Evolutionary conservation across 2,888 invertebrate genomes (phyloP).

Genomic region (Microplitis manilae): DNA sequence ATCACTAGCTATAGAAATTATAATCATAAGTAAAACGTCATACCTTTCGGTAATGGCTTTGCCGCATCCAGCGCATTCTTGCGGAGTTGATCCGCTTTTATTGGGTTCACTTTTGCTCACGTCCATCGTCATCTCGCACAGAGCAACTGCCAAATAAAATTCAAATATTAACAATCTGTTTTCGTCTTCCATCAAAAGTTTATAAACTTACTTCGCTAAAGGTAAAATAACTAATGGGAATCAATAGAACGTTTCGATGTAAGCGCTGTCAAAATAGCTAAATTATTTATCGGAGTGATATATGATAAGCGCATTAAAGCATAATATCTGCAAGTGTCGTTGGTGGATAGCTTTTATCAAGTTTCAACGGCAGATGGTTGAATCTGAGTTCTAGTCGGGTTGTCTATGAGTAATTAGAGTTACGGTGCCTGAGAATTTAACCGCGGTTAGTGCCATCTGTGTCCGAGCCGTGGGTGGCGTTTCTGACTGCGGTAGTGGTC

Average conservation of each 20-base stretch:
- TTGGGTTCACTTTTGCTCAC: slow-evolving; percentile 66
- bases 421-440: slow-evolving; percentile 71
- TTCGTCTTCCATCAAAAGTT: not conserved
- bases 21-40: slow-evolving; percentile 41
- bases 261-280: not conserved
- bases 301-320: not conserved
- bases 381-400: slow-evolving; percentile 62
- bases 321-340: slow-evolving; percentile 11
- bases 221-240: not conserved
- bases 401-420: slow-evolving; percentile 72
- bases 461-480: slow-evolving; percentile 60
- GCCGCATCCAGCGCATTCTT: slow-evolving; percentile 89
- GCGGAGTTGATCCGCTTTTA: slow-evolving; percentile 70
- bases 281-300: not conserved
- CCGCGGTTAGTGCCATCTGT: slow-evolving; percentile 71
- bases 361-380: slow-evolving; percentile 69
- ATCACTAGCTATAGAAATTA: not conserved
- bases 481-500: slow-evolving; percentile 62
- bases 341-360: slow-evolving; percentile 60
- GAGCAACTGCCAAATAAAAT: slow-evolving; percentile 51
- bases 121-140: slow-evolving; percentile 67
- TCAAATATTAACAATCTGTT: slow-evolving; percentile 29
- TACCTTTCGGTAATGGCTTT: slow-evolving; percentile 88
- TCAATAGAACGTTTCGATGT: too few species aligned
- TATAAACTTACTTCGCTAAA: not conserved